Evolutionary conservation across 1,140 invertebrate species (phyloP), one percentile per base, ranked within the genome.

Genomic region (Scaptomyza hsui): DNA sequence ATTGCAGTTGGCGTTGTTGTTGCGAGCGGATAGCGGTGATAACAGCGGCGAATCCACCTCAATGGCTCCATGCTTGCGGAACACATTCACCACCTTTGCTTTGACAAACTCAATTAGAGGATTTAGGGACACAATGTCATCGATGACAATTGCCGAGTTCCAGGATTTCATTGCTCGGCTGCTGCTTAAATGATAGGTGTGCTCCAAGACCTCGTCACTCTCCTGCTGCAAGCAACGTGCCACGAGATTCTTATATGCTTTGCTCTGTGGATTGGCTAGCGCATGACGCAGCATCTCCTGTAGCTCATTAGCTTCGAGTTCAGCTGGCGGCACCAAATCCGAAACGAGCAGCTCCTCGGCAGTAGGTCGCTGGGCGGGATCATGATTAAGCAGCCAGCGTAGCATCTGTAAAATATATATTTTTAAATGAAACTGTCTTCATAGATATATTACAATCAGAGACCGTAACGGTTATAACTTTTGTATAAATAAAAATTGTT

Each of bases 301-400:
- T 9, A 98, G 83, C 91, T 97, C 95, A 39, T 94, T 94, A 80
- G 97, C 96, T 92, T 97, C 96, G 35, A 97, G 92, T 47, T 89
- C 85, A 4, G 89, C 85, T 0, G 89, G 95, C 3, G 98, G 97
- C 5, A 99, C 92, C 71, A 96, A 94, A 60, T 96, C 94, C 0
- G 96, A 97, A 47, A 94, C 92, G 4, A 98, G 92, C 10, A 99
- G 92, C 90, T 98, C 96, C 62, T 94, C 92, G 7, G 97, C 96
- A 0, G 96, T 96, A 0, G 98, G 98, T 16, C 98, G 92, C 72
- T 94, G 92, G 52, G 93, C 94, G 0, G 97, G 94, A 91, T 98
- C 96, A 82, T 99, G 97, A 89, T 95, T 95, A 21, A 99, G 91
- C 32, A 99, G 92, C 96, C 95, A 97, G 53, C 94, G 85, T 0